phyloP scores from a whole-genome alignment of 2,888 invertebrate genomes.

The Cybosia mesomella region DNA sequence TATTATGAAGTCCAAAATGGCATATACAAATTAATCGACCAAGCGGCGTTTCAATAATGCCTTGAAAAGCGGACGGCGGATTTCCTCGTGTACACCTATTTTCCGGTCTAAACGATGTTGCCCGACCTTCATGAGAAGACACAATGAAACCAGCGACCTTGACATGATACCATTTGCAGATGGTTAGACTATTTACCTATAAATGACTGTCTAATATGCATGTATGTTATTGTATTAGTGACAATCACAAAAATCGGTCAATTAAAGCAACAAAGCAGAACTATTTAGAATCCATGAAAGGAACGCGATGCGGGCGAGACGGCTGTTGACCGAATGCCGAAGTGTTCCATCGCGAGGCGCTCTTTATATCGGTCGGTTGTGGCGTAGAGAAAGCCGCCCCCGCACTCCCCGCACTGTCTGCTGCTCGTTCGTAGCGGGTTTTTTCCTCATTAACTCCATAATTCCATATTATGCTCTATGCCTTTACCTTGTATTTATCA shows the following conservation, averaged over 20 bases:
- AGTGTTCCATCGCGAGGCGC: conserved; percentile 82
- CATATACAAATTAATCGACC: conserved; percentile 60
- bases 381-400: conserved; percentile 85
- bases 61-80: conserved; percentile 82
- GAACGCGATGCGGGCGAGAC: conserved; percentile 82
- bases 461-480: conserved; percentile 77
- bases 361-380: conserved; percentile 82
- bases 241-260: conserved; percentile 68
- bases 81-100: conserved; percentile 80
- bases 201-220: conserved; percentile 74
- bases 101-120: conserved; percentile 79
- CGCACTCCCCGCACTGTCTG: conserved; percentile 75
- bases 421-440: conserved; percentile 80
- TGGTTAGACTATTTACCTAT: conserved; percentile 80
- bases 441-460: conserved; percentile 85
- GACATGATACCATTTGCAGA: conserved; percentile 79
- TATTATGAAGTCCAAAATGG: conserved; percentile 57
- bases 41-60: conserved; percentile 71
- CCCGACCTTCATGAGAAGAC: conserved; percentile 83
- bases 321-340: conserved; percentile 86
- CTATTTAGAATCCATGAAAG: conserved; percentile 69
- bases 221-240: conserved; percentile 76
- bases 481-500: conserved; percentile 79
- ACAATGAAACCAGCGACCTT: conserved; percentile 84
- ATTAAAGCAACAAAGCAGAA: conserved; percentile 71